These are phyloP conservation scores for Caenorhabditis zanzibari DNA, from an alignment of 2,888 invertebrate species.

Conservation along the genomic window DNA sequence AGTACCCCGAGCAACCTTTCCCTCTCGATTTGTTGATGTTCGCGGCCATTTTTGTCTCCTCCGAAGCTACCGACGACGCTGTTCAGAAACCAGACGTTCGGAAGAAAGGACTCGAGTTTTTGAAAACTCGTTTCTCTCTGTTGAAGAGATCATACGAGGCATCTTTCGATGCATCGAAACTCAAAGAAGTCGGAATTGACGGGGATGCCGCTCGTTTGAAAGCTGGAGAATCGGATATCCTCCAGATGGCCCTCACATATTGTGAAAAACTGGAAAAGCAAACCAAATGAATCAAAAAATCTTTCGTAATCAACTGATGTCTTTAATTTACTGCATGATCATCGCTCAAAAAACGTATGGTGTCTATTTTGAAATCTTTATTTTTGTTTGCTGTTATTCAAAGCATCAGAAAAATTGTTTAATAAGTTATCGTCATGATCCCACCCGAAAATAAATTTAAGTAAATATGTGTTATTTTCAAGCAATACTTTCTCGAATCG, in stretches of 20 bases:
- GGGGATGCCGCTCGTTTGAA: constrained; percentile 62
- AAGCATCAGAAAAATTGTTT: not conserved
- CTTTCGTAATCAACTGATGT: not conserved
- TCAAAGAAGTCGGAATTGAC: constrained; percentile 32
- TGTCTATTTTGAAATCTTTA: constrained; percentile 21
- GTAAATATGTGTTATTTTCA: constrained; percentile 40
- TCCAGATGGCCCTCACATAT: constrained; percentile 30
- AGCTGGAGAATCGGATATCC: constrained; percentile 46
- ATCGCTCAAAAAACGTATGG: constrained; percentile 20
- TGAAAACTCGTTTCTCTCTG: constrained; percentile 59
- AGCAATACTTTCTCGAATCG: constrained; percentile 65
- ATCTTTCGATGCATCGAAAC: constrained; percentile 30
- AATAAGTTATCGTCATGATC: constrained; percentile 31
- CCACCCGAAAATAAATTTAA: constrained; percentile 27
- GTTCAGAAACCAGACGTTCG: constrained; percentile 27
- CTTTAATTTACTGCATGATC: constrained; percentile 36
- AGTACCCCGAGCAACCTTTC: constrained; percentile 60
- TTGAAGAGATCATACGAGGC: constrained; percentile 57
- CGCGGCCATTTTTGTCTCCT: constrained; percentile 67
- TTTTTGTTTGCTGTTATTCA: constrained; percentile 1
- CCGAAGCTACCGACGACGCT: constrained; percentile 38
- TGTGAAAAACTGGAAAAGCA: constrained; percentile 52
- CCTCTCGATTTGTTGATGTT: constrained; percentile 62
- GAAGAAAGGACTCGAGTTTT: constrained; percentile 59
- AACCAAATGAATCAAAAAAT: not conserved